phyloP scores from a whole-genome alignment of 2,888 invertebrate genomes.

The Incurvaria masculella region DNA sequence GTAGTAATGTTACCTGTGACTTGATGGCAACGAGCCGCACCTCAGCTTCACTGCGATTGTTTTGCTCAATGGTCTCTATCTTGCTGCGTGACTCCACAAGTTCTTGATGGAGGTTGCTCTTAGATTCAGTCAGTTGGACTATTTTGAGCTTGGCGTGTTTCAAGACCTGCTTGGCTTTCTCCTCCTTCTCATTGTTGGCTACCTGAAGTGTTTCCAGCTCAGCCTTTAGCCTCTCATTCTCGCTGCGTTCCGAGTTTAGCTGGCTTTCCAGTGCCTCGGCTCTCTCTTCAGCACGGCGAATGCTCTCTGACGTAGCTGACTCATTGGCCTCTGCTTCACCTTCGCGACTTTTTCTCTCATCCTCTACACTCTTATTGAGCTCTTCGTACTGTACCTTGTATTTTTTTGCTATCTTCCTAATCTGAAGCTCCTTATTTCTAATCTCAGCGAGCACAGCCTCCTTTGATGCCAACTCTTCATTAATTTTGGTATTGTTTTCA shows the following conservation, averaged over 20 bases:
- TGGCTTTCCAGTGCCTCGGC: conserved; percentile 40
- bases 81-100: conserved; percentile 51
- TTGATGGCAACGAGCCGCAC: conserved; percentile 60
- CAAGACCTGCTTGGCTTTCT: conserved; percentile 63
- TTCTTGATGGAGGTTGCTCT: conserved; percentile 59
- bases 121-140: conserved; percentile 67
- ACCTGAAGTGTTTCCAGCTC: conserved; percentile 61
- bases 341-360: conserved; percentile 57
- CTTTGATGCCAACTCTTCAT: conserved; percentile 64
- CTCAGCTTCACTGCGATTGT: conserved; percentile 55
- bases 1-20: too few relatives aligned
- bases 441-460: conserved; percentile 66
- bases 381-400: conserved; percentile 87
- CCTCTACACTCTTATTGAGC: conserved; percentile 62
- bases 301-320: conserved; percentile 40
- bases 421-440: conserved; percentile 67
- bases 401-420: conserved; percentile 88
- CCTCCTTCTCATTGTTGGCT: conserved; percentile 59
- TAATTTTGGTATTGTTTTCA: conserved; percentile 60
- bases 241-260: conserved; percentile 47
- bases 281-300: conserved; percentile 52
- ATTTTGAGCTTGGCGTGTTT: conserved; percentile 75
- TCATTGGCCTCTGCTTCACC: conserved; percentile 51
- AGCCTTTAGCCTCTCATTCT: conserved; percentile 62
- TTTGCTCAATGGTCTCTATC: conserved; percentile 49